These are phyloP conservation scores for Podabrus alpinus DNA, from an alignment of 2,888 invertebrate species.

Conservation along the genomic window DNA sequence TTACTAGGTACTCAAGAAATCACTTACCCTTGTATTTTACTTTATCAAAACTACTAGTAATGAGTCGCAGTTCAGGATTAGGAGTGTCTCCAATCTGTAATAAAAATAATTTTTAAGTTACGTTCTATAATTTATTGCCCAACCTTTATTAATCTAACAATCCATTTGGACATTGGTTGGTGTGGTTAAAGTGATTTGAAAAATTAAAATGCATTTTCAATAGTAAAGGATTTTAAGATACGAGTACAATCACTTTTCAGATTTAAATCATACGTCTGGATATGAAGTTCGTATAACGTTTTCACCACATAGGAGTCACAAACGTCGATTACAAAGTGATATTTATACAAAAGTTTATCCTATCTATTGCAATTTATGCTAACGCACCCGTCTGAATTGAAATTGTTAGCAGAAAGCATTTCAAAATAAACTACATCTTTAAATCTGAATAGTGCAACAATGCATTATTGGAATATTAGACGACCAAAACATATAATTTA, in stretches of 20 bases:
- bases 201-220: background rate
- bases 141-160: slow-evolving; percentile 38
- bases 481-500: background rate
- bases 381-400: background rate
- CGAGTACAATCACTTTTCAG: background rate
- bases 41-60: slow-evolving; percentile 86
- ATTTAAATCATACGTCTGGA: background rate
- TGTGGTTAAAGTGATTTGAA: slow-evolving; percentile 43
- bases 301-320: background rate
- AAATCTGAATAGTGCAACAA: background rate
- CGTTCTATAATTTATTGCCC: slow-evolving; percentile 16
- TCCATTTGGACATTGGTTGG: slow-evolving; percentile 33
- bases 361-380: background rate
- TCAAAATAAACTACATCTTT: background rate
- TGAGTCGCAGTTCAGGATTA: slow-evolving; percentile 82
- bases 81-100: slow-evolving; percentile 85
- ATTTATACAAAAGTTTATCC: background rate
- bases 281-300: background rate
- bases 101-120: background rate
- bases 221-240: background rate
- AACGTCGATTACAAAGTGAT: background rate
- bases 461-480: background rate
- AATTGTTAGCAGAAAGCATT: background rate
- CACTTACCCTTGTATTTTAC: slow-evolving; percentile 81
- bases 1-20: slow-evolving; percentile 6